Evolutionary conservation across 2,888 invertebrate genomes (phyloP), one percentile per base, ranked within the genome.

Genomic region (Timema cristinae): DNA sequence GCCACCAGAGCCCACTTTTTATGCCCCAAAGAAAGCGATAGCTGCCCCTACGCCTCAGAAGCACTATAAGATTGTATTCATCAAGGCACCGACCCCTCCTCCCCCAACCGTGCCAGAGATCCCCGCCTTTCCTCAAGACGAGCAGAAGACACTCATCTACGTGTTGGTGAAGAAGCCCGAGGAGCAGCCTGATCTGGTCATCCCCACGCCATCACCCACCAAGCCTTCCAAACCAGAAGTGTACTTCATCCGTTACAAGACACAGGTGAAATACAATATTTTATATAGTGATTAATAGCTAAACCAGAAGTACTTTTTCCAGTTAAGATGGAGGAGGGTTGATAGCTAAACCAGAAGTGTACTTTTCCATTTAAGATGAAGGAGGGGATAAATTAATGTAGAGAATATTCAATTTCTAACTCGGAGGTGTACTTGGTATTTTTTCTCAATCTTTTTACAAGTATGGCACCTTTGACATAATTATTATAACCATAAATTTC

Each of bases 191-290:
- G 92, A 92, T 73, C 86, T 93, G 74, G 86, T 89, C 66, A 88
- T 94, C 76, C 93, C 94, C 2, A 90, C 92, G 11, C 90, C 91
- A 5, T 89, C 90, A 66, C 92, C 94, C 63, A 94, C 94, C 54
- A 93, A 93, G 80, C 94, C 94, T 67, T 90, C 91, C 85, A 94
- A 94, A 82, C 94, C 94, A 7, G 94, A 94, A 85, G 94, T 94
- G 70, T 94, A 93, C 86, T 94, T 94, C 86, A 94, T 94, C 85
- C 90, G 93, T 85, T 94, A 94, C 84, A 92, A 92, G 84, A 91
- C 91, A 69, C 91, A 91, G 89, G 91, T 91, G 83, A 80, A 81
- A 72, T 67, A 32, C 59, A 5, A 32, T 32, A 1, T 32, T 32
- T 32, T 32, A 32, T 32, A 4, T 32, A 32, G 32, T 32, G 4